Evolutionary conservation across 2,888 invertebrate species (phyloP).

Genomic region (Tuta absoluta): DNA sequence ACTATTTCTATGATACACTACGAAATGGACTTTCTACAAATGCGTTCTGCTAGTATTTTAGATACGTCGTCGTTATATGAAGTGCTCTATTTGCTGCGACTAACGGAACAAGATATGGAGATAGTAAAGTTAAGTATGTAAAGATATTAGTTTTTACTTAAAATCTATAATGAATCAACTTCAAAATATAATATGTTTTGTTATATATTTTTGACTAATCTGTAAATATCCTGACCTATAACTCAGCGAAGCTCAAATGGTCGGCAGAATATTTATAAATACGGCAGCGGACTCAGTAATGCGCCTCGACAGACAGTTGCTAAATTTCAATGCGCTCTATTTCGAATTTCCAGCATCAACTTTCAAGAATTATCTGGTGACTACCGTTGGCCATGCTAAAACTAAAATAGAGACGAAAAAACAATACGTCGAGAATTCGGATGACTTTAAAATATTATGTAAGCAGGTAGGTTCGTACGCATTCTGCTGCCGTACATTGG

Average conservation of each 20-base stretch:
- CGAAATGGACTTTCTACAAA: conserved; percentile 23
- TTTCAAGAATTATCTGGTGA: conserved; percentile 48
- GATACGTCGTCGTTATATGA: neutral
- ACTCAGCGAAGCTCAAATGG: conserved; percentile 62
- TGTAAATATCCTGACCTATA: conserved; percentile 66
- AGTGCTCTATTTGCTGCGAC: conserved; percentile 8
- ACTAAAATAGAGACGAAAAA: conserved; percentile 12
- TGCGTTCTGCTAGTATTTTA: conserved; percentile 17
- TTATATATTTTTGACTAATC: conserved; percentile 52
- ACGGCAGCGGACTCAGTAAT: conserved; percentile 69
- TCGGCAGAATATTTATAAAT: conserved; percentile 75
- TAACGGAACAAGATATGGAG: neutral
- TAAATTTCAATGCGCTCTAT: conserved; percentile 79
- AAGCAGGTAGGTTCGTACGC: conserved; percentile 23
- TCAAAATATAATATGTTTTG: conserved; percentile 11
- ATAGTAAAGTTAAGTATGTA: neutral
- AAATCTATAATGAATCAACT: too few species aligned
- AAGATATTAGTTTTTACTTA: too few species aligned
- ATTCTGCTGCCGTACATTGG: conserved; percentile 56
- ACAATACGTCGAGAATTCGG: conserved; percentile 1
- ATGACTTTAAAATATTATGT: neutral
- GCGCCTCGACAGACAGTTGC: conserved; percentile 76
- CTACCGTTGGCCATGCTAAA: neutral
- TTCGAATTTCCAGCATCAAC: conserved; percentile 66
- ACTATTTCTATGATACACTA: conserved; percentile 23